Percentiles rank a stretch among this genome's conserved stretches.
These are phyloP conservation scores for Astyanax mexicanus DNA, from an alignment of 2,797 vertebrate species.

Conservation along the genomic window DNA sequence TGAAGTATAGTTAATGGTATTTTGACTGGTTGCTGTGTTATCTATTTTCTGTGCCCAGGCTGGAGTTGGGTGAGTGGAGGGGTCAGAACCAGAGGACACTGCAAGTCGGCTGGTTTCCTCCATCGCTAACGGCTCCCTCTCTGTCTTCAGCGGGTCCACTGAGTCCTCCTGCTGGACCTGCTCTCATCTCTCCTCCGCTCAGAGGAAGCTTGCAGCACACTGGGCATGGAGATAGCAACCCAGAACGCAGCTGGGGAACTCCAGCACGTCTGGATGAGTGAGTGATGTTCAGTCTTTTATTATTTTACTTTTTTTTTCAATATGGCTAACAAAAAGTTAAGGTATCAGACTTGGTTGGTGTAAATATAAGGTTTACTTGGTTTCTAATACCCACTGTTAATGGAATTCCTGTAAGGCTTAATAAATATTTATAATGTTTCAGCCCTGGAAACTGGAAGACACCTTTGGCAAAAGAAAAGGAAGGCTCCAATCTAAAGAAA, in stretches of 20 bases:
- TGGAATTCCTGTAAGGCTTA: neutral
- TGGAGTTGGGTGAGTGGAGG: constrained; percentile 83
- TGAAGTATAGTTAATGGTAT: neutral
- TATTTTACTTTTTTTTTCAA: neutral
- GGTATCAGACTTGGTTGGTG: neutral
- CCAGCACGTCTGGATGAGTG: constrained; percentile 74
- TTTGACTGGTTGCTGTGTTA: neutral
- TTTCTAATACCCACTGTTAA: neutral
- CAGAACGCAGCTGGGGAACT: constrained; percentile 69
- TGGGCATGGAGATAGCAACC: constrained; percentile 72
- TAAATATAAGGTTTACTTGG: neutral
- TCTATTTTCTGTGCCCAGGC: constrained; percentile 61
- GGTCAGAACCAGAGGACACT: constrained; percentile 88
- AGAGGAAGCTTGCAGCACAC: constrained; percentile 76
- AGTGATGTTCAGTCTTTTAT: constrained; percentile 54
- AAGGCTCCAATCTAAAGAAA: constrained; percentile 74
- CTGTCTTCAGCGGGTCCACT: constrained; percentile 40
- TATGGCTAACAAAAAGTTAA: neutral
- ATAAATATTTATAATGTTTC: constrained; percentile 44
- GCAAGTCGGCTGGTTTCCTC: constrained; percentile 81
- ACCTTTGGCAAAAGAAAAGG: constrained; percentile 60
- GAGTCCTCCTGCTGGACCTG: neutral
- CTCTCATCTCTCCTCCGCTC: constrained; percentile 74
- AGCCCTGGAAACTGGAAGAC: constrained; percentile 63
- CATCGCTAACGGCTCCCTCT: constrained; percentile 61